Conservation (phyloP, 2,888 invertebrate genomes). For the Drosophila incognita region DNA sequence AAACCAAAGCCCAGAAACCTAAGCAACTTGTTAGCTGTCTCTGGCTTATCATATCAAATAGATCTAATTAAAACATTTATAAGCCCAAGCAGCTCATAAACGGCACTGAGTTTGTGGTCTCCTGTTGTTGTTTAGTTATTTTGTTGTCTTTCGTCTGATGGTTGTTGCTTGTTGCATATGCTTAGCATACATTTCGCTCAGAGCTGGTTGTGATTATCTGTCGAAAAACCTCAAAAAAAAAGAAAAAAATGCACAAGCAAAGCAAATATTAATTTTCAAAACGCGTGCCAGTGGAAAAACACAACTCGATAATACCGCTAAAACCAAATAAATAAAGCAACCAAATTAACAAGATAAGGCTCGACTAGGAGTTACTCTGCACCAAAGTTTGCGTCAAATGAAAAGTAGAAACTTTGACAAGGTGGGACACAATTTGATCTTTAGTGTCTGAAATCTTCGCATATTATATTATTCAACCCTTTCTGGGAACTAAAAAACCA, state of each 20-base stretch:
- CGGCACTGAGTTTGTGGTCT: conserved; percentile 67
- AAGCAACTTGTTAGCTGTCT: conserved; percentile 75
- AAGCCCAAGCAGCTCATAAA: conserved; percentile 70
- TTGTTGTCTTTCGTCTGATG: conserved; percentile 16
- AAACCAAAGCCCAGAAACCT: conserved; percentile 62
- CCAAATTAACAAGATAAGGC: neutral
- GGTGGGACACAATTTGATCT: neutral
- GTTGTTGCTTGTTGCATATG: conserved; percentile 63
- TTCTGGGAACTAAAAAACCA: neutral
- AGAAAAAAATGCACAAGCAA: conserved; percentile 45
- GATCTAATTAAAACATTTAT: conserved; percentile 79
- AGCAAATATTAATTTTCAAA: conserved; percentile 76
- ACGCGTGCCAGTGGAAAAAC: conserved; percentile 69
- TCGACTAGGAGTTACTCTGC: conserved; percentile 1
- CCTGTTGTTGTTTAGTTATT: conserved; percentile 17
- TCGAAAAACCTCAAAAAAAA: conserved; percentile 56
- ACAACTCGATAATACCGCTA: conserved; percentile 41
- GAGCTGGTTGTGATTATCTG: conserved; percentile 56
- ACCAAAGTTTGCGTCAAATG: neutral
- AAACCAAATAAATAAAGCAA: conserved; percentile 13
- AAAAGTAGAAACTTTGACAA: neutral
- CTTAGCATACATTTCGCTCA: conserved; percentile 70
- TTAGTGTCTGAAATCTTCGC: neutral
- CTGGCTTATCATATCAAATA: conserved; percentile 73
- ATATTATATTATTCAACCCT: neutral